Percentiles rank a stretch among this genome's conserved stretches.
phyloP scores from a whole-genome alignment of 2,113 vertebrate genomes.

The Chloebia gouldiae region DNA sequence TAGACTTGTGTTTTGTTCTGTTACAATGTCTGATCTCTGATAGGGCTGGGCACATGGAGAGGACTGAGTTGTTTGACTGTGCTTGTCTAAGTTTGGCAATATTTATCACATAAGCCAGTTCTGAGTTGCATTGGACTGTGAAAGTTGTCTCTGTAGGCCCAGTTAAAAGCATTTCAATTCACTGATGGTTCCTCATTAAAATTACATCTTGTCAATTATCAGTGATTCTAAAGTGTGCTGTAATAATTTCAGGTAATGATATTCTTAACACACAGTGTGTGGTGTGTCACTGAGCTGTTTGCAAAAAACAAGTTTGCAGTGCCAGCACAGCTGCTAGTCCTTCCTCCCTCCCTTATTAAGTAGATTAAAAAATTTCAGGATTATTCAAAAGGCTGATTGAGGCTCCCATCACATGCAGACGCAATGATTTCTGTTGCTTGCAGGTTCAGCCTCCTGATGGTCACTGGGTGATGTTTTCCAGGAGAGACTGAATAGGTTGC shows the following conservation, averaged over 20 bases:
- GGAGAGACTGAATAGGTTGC: neutral
- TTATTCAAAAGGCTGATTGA: neutral
- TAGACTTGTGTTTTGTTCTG: neutral
- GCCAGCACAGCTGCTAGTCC: neutral
- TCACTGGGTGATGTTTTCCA: neutral
- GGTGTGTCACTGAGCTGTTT: neutral
- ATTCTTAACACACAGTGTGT: neutral
- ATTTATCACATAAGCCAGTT: neutral
- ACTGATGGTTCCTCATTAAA: neutral
- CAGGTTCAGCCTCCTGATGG: neutral
- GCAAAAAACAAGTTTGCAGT: neutral
- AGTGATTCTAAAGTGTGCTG: neutral
- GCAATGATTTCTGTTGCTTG: neutral
- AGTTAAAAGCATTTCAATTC: neutral
- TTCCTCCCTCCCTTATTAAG: neutral
- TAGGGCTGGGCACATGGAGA: neutral
- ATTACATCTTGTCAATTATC: neutral
- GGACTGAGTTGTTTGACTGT: neutral
- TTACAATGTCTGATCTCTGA: neutral
- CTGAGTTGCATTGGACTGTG: neutral
- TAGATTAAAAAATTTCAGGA: neutral
- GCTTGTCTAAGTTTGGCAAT: neutral
- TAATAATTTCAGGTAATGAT: neutral
- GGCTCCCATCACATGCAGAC: neutral
- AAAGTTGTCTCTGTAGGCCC: neutral